Evolutionary conservation across 2,797 vertebrate species (phyloP), one percentile per base, ranked within the genome.

Genomic region (Gambelia wislizenii): DNA sequence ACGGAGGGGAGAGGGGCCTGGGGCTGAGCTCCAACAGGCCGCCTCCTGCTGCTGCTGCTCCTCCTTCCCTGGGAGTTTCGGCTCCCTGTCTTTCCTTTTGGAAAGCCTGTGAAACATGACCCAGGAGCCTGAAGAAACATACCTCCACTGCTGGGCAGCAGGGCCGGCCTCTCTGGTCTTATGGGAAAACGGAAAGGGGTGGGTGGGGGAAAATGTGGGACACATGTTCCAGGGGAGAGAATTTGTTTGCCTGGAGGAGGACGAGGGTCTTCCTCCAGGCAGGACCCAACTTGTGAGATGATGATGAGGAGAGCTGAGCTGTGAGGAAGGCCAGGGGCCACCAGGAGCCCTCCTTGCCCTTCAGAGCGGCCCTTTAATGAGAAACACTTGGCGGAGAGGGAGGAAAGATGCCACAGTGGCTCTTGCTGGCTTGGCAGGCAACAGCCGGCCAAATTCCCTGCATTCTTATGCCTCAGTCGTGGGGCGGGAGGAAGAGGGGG

Each of bases 11-110:
- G 22, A 20, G 56, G 18, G 54, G 27, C 16, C 30, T 4, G 77
- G 47, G 36, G 0, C 27, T 76, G 42, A 84, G 20, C 5, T 13
- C 33, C 30, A 93, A 91, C 80, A 91, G 89, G 91, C 91, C n/a
- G 91, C 91, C n/a, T 6, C 9, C 1, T 22, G 56, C 56, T 56
- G 13, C 14, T 54, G 2, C 14, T 54, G 3, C 54, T 16, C 14
- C 14, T 59, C 56, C 56, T 59, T 67, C 82, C 56, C 59, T 27
- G 49, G 36, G 59, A n/a, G 33, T 16, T 61, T 20, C 33, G 30
- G 52, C 39, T 6, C 47, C 18, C n/a, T 22, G 25, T 6, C 6
- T 42, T 13, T 33, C 33, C 30, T 25, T n/a, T 16, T 39, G 25
- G 1, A 36, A 25, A 52, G 10, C n/a, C n/a, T 33, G 36, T 78